Conservation (phyloP, 2,113 vertebrate genomes). For the Petrocephalus zakoni region DNA sequence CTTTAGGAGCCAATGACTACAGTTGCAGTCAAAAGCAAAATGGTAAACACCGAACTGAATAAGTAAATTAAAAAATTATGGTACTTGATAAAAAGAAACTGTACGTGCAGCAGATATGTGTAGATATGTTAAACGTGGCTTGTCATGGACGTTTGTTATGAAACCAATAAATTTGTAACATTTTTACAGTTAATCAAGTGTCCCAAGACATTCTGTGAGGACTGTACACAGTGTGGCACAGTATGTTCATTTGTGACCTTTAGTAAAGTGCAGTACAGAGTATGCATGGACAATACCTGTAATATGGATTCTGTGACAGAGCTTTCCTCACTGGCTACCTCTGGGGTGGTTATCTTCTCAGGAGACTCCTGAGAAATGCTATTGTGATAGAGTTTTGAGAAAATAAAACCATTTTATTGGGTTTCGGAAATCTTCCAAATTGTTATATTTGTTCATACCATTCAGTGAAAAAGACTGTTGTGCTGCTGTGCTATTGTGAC, state of each 20-base stretch:
- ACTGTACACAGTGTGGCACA: too few relatives aligned
- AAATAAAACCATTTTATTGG: neutral
- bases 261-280: neutral
- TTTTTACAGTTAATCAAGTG: neutral
- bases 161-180: neutral
- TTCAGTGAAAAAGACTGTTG: neutral
- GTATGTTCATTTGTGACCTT: neutral
- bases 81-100: neutral
- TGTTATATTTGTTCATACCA: neutral
- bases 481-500: neutral
- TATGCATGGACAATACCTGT: conserved; percentile 44
- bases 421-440: neutral
- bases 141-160: neutral
- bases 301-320: conserved; percentile 48
- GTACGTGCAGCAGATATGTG: neutral
- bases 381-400: conserved; percentile 6
- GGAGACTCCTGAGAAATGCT: conserved; percentile 55
- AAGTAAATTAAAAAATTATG: neutral
- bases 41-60: neutral
- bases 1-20: neutral
- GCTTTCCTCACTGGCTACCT: conserved; percentile 49
- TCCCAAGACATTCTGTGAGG: neutral
- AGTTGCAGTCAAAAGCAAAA: neutral
- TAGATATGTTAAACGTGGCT: neutral
- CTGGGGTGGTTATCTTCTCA: conserved; percentile 42